These are phyloP conservation scores for Neotragus pygmaeus DNA, from an alignment of 2,113 vertebrate species.

Conservation along the genomic window DNA sequence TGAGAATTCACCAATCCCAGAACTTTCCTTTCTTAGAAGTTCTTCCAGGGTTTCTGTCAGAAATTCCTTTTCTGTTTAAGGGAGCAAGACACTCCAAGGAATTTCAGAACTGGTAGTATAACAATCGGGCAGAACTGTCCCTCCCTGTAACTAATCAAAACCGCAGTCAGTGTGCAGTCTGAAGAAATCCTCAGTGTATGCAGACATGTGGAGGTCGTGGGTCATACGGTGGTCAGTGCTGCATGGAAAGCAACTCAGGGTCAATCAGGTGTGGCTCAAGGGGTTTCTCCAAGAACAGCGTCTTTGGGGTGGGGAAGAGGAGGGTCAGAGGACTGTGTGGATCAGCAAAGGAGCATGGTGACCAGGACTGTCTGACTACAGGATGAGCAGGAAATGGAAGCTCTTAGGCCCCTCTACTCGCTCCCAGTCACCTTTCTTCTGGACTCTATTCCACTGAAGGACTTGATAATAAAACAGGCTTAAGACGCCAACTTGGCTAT, in stretches of 20 bases:
- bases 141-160: not conserved
- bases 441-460: not conserved
- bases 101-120: not conserved
- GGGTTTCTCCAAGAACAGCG: not conserved
- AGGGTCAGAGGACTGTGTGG: not conserved
- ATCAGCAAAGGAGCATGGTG: not conserved
- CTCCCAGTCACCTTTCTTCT: not conserved
- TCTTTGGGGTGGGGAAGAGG: not conserved
- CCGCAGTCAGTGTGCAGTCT: not conserved
- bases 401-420: not conserved
- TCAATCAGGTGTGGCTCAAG: not conserved
- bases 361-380: not conserved
- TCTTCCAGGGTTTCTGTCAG: conserved; percentile 46
- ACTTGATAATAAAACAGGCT: not conserved
- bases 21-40: conserved; percentile 3
- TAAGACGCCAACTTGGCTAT: not conserved
- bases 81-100: not conserved
- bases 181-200: not conserved
- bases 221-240: not conserved
- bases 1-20: conserved; percentile 29
- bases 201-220: not conserved
- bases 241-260: not conserved
- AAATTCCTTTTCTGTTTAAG: conserved; percentile 45
- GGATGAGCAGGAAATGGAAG: not conserved
- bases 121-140: not conserved